Evolutionary conservation across 2,797 vertebrate species (phyloP).

Genomic region (Spatula versicolor): DNA sequence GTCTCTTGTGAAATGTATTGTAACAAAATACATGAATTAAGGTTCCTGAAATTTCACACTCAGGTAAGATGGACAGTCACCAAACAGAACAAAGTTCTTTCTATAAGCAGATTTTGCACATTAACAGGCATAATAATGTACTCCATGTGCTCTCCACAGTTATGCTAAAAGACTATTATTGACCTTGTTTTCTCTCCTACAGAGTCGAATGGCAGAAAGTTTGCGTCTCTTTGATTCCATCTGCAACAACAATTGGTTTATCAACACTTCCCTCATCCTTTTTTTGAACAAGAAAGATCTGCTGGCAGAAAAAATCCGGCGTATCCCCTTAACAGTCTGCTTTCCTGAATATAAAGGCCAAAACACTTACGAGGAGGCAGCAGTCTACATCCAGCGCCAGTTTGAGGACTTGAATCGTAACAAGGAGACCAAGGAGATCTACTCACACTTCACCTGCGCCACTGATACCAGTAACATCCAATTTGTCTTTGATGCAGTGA

Average conservation of each 20-base stretch:
- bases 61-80: background rate
- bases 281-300: slow-evolving; percentile 99
- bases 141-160: background rate
- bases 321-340: slow-evolving; percentile 95
- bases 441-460: slow-evolving; percentile 99
- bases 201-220: slow-evolving; percentile 88
- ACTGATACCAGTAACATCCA: slow-evolving; percentile 99
- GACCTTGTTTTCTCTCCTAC: background rate
- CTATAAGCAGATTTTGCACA: background rate
- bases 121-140: background rate
- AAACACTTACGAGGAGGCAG: slow-evolving; percentile 98
- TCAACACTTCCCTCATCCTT: slow-evolving; percentile 92
- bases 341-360: slow-evolving; percentile 99
- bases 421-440: slow-evolving; percentile 99
- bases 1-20: background rate
- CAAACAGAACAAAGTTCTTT: background rate
- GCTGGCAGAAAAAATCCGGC: slow-evolving; percentile 98
- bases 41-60: background rate
- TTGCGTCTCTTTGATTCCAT: slow-evolving; percentile 87
- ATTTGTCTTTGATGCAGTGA: slow-evolving; percentile 99
- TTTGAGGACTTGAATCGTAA: slow-evolving; percentile 99
- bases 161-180: background rate
- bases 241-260: slow-evolving; percentile 89
- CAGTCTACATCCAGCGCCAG: slow-evolving; percentile 98
- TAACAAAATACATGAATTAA: background rate